phyloP scores from a whole-genome alignment of 2,888 invertebrate genomes.

The Hirtodrosophila histrioides region DNA sequence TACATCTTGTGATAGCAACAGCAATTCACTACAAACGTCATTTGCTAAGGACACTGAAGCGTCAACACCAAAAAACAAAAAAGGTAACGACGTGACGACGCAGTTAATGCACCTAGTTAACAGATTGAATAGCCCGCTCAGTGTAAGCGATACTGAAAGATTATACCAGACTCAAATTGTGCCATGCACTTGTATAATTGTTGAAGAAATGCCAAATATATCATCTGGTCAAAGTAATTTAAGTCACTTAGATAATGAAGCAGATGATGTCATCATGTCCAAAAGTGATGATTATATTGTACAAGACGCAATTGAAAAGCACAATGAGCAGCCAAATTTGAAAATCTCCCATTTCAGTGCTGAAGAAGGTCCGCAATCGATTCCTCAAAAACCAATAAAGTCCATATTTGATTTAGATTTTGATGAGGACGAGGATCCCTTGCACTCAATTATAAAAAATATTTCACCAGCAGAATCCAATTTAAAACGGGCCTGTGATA shows the following conservation, averaged over 20 bases:
- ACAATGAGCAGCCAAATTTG: background rate
- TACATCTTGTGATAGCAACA: conserved; percentile 70
- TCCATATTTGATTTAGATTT: conserved; percentile 84
- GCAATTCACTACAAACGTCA: conserved; percentile 43
- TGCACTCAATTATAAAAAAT: conserved; percentile 74
- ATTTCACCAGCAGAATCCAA: conserved; percentile 31
- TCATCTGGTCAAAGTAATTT: background rate
- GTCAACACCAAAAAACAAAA: conserved; percentile 1
- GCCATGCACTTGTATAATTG: conserved; percentile 73
- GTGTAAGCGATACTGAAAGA: conserved; percentile 48
- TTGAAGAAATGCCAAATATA: conserved; percentile 48
- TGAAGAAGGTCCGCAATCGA: conserved; percentile 11
- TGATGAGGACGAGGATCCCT: conserved; percentile 83
- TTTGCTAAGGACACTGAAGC: conserved; percentile 21
- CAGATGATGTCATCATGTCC: background rate
- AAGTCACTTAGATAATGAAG: conserved; percentile 4
- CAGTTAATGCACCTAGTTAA: conserved; percentile 63
- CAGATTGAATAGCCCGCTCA: conserved; percentile 46
- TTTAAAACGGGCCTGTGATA: conserved; percentile 6
- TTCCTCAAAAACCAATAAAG: conserved; percentile 74
- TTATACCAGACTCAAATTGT: conserved; percentile 58
- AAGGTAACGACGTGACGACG: conserved; percentile 48
- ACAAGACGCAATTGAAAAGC: conserved; percentile 3
- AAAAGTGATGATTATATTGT: conserved; percentile 15
- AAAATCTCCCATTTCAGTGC: conserved; percentile 2